Evolutionary conservation across 2,797 vertebrate genomes (phyloP), one percentile per base, ranked within the genome.

Genomic region (Champsocephalus esox): DNA sequence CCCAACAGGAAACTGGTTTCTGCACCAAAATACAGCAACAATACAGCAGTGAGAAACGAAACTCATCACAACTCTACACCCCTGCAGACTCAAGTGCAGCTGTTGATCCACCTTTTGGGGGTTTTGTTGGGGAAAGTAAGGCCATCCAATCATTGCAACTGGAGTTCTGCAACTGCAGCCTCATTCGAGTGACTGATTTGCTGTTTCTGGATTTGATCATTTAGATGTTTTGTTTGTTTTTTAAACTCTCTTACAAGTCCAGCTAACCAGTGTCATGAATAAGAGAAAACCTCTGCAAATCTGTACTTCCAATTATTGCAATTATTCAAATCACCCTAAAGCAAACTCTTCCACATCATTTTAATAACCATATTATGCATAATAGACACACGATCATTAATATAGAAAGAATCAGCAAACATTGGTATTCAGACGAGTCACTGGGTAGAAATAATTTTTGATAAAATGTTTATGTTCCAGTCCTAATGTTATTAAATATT

Each of bases 1-100:
- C 98, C 98, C 95, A 99, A 89, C 88, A 99, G 87, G 94, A 99
- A 99, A 91, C 97, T 99, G 73, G 97, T 99, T 94, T 99, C 98
- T 99, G 91, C 52, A 89, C 73, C 13, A 75, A 81, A 73, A 84
- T 19, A 16, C 13, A 49, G 2, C 0, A 12, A 75, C 77, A 73
- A 83, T 12, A 17, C 13, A 54, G 8, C 1, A 14, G 11, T 59
- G 12, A 34, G 13, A 50, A 17, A 63, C 9, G 21, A 38, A 55
- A 46, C 6, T 24, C 12, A 46, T 52, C 41, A 34, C 2, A 0
- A 9, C 10, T 17, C n/a, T 28, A 21, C 21, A 61, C 5, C 59
- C 46, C 51, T 61, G 38, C 63, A 50, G 44, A 32, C 14, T 1
- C 6, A 10, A 9, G 19, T n/a, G 32, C 32, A 76, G 48, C 52